A percentile compares a stretch with the other conserved stretches of the same genome.
These are phyloP conservation scores for Chlamydotis undulata DNA, from an alignment of 2,113 vertebrate species.

Conservation along the genomic window DNA sequence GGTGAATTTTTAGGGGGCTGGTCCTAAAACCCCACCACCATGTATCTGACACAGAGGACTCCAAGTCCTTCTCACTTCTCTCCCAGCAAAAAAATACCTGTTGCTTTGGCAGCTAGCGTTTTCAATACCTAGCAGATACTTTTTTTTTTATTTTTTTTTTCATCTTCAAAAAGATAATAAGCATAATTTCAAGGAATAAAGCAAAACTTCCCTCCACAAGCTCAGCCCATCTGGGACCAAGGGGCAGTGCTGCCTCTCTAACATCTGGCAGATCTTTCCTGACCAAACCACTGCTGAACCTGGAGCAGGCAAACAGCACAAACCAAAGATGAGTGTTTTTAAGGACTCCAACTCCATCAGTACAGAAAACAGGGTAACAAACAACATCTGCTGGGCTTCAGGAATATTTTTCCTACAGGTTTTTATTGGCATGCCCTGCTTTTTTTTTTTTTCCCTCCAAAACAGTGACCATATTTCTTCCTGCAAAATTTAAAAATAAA, in stretches of 20 bases:
- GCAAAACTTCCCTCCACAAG: neutral
- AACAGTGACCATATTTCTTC: slow-evolving; percentile 34
- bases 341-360: neutral
- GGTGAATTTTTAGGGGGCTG: neutral
- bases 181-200: neutral
- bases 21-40: neutral
- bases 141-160: neutral
- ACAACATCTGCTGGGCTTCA: slow-evolving; percentile 48
- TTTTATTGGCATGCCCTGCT: slow-evolving; percentile 22
- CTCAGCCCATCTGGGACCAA: neutral
- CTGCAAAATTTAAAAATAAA: slow-evolving; percentile 51
- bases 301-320: neutral
- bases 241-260: neutral
- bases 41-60: neutral
- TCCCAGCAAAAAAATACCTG: neutral
- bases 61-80: neutral
- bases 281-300: neutral
- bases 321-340: neutral
- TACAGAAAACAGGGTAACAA: slow-evolving; percentile 40
- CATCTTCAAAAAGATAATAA: neutral
- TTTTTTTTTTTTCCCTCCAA: neutral
- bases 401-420: neutral
- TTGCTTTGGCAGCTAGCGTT: neutral
- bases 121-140: neutral
- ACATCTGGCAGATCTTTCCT: neutral